Conservation (phyloP, 2,888 invertebrate species). For the Zaprionus lineosus region DNA sequence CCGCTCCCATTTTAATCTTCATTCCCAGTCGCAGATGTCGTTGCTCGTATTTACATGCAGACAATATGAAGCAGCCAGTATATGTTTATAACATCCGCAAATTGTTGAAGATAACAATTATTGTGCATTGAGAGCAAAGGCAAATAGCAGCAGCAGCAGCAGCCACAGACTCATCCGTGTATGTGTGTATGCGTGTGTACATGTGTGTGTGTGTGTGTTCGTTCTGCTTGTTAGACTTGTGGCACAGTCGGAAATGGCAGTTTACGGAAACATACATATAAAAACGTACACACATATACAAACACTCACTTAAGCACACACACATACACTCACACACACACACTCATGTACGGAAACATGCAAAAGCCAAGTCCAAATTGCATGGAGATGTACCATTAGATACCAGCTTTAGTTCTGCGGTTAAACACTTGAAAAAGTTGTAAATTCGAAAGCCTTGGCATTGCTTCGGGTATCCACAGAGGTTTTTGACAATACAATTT, state of each 20-base stretch:
- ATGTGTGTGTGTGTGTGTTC: slow-evolving; percentile 5
- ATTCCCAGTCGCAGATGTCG: slow-evolving; percentile 45
- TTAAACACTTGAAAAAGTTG: slow-evolving; percentile 52
- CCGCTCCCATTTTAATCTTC: slow-evolving; percentile 12
- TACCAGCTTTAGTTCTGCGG: slow-evolving; percentile 61
- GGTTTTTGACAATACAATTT: slow-evolving; percentile 21
- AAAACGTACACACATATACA: slow-evolving; percentile 24
- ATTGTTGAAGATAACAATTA: slow-evolving; percentile 78
- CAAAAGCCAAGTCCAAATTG: slow-evolving; percentile 60
- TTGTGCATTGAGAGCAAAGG: slow-evolving; percentile 73
- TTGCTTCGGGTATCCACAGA: slow-evolving; percentile 10
- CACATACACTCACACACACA: not conserved
- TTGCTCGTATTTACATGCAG: slow-evolving; percentile 71
- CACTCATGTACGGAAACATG: not conserved
- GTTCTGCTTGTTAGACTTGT: slow-evolving; percentile 46
- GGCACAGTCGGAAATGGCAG: slow-evolving; percentile 69
- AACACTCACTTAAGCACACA: slow-evolving; percentile 1
- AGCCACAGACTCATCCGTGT: slow-evolving; percentile 31
- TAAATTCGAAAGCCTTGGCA: slow-evolving; percentile 38
- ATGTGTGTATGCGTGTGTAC: not conserved
- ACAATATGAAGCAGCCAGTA: slow-evolving; percentile 73
- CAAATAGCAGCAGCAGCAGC: slow-evolving; percentile 31
- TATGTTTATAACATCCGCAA: slow-evolving; percentile 78
- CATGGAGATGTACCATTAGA: slow-evolving; percentile 65
- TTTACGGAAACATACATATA: slow-evolving; percentile 63